Conservation (phyloP, 2,113 vertebrate species). For the Scytalopus superciliaris region DNA sequence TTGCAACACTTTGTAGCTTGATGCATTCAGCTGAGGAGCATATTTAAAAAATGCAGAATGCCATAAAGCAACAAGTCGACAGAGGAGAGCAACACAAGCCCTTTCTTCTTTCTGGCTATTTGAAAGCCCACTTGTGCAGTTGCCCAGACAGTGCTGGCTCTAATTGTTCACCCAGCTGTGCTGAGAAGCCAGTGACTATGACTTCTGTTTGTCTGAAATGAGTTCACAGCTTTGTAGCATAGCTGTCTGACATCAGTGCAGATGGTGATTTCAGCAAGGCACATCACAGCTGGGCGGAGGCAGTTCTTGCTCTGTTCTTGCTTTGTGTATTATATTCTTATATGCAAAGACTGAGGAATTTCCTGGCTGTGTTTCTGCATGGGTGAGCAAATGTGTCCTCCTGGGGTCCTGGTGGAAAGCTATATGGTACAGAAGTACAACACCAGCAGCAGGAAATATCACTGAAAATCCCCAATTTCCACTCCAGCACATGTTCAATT, state of each 20-base stretch:
- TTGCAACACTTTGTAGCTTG: not conserved
- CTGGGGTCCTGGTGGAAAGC: not conserved
- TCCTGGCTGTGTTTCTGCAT: not conserved
- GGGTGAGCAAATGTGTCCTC: not conserved
- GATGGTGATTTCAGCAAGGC: conserved; percentile 8
- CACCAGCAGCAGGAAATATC: not conserved
- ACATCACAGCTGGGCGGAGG: not conserved
- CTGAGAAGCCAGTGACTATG: not conserved
- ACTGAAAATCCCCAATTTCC: not conserved
- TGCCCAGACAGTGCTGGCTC: not conserved
- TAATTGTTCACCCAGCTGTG: conserved; percentile 13
- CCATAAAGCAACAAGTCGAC: not conserved
- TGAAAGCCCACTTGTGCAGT: conserved; percentile 5
- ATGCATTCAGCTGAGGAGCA: not conserved
- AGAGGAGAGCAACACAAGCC: not conserved
- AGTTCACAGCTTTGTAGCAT: conserved; percentile 18
- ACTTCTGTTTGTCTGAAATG: conserved; percentile 12
- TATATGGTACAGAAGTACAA: not conserved
- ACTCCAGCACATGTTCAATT: not conserved
- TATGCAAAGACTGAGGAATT: not conserved
- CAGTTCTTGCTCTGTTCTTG: not conserved
- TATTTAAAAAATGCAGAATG: not conserved
- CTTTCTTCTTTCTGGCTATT: not conserved
- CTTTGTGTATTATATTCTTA: not conserved
- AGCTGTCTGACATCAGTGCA: conserved; percentile 1